These are phyloP conservation scores for Parnassius glacialis DNA, from an alignment of 2,888 invertebrate species.

Conservation along the genomic window DNA sequence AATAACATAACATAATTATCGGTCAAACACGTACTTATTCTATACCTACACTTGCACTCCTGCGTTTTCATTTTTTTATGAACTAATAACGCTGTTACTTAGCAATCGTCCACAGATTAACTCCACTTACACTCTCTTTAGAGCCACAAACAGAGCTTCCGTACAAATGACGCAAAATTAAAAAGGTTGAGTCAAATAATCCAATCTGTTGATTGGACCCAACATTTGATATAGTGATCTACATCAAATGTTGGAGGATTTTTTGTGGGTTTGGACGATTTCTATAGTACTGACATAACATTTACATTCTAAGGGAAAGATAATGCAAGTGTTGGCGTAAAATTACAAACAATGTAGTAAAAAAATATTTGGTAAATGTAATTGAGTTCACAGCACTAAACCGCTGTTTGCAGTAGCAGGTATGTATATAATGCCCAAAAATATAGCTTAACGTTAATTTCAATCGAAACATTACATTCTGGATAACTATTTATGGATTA, in stretches of 20 bases:
- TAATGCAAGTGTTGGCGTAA: not conserved
- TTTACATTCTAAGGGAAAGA: not conserved
- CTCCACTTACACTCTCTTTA: too few species aligned
- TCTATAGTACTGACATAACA: too few species aligned
- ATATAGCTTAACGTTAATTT: slow-evolving; percentile 1
- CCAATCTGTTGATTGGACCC: too few species aligned
- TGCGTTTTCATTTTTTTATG: not conserved
- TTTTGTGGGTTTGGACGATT: too few species aligned
- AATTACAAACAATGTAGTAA: not conserved
- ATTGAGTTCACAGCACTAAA: slow-evolving; percentile 5
- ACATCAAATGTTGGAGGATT: too few species aligned
- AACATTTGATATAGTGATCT: too few species aligned
- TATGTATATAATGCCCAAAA: slow-evolving; percentile 21
- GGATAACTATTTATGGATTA: not conserved
- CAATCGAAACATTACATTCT: not conserved
- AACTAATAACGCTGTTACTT: too few species aligned
- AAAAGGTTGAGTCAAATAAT: too few species aligned
- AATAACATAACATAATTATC: slow-evolving; percentile 9
- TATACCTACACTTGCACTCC: slow-evolving; percentile 11
- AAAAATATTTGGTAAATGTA: slow-evolving; percentile 14
- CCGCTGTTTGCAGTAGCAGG: not conserved
- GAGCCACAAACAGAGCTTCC: too few species aligned
- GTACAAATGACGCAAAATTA: too few species aligned
- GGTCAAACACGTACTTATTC: slow-evolving; percentile 3
- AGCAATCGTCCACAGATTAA: too few species aligned